Base-by-base conservation (phyloP, 2,888 invertebrate genomes). In the Cetonia aurata region DNA sequence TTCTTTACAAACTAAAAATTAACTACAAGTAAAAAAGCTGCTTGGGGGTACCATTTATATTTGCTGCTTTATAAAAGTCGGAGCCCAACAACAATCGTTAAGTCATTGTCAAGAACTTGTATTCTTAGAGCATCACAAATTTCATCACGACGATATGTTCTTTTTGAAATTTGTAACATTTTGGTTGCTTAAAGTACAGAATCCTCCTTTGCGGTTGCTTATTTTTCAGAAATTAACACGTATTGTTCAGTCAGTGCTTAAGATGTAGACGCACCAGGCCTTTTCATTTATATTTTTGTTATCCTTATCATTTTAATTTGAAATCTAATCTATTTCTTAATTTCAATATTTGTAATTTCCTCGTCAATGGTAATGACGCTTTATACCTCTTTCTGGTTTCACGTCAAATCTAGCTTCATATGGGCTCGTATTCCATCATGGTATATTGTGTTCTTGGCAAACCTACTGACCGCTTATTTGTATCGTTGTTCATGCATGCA, bases 391-490 rank as follows among this genome's bases (percentile, higher is more conserved):
- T 68, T 60, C 65, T 37, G 56, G n/a, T 70, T 73, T 72, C 19
- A 46, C 17, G 12, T 65, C 69, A 73, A 73, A 73, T 69, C 73
- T 52, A 0, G 71, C 72, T 60, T 72, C 68, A 59, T 73, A 72
- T 37, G 72, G 68, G 17, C 33, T 33, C 57, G 33, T 33, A 48
- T 48, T n/a, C 48, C 48, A n/a, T n/a, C 50, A 10, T 73, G 60
- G 55, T 71, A 55, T n/a, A 6, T 33, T 33, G 67, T 56, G 67
- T 44, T 71, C 19, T 73, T 73, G n/a, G 13, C 46, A 56, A 74
- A 68, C 15, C 67, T 59, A 57, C 65, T 57, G 12, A 67, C 59
- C 66, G 48, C 65, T 57, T 74, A 69, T 53, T 44, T 71, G 13
- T 12, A 60, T 44, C 59, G 13, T 55, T 46, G 3, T 15, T 46